phyloP scores from a whole-genome alignment of 2,888 invertebrate species.

The Ischnura elegans region DNA sequence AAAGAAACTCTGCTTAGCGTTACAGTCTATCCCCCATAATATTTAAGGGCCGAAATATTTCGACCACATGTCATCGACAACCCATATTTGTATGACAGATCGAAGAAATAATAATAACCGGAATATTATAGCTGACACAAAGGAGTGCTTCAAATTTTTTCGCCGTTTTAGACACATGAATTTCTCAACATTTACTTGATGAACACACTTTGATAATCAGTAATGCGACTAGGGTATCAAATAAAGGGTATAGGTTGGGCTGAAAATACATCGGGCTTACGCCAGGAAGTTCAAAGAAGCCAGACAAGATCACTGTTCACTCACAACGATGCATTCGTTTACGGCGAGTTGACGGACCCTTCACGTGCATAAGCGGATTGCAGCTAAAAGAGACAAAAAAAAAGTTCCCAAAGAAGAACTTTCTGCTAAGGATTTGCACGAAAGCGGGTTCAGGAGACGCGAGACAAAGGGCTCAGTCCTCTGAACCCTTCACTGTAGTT shows the following conservation, averaged over 20 bases:
- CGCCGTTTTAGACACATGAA: no score
- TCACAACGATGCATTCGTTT: background rate
- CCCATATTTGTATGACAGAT: no score
- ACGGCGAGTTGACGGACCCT: background rate
- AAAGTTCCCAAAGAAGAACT: background rate
- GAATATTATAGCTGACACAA: no score
- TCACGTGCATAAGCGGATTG: conserved; percentile 8
- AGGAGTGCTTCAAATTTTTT: no score
- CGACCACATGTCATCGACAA: no score
- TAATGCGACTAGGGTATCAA: no score
- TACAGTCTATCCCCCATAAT: no score
- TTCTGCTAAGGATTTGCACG: background rate
- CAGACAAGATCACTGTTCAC: background rate
- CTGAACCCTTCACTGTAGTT: background rate
- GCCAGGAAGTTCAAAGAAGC: background rate
- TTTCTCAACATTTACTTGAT: no score
- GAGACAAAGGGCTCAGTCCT: background rate
- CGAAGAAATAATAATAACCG: no score
- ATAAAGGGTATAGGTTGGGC: background rate
- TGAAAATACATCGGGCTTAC: background rate
- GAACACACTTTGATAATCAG: no score
- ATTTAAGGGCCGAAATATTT: no score
- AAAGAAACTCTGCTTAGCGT: no score
- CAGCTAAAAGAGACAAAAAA: background rate
- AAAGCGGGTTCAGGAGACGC: background rate